Percentiles rank a stretch among this genome's conserved stretches.
Conservation (phyloP, 2,888 invertebrate genomes). For the Oxyscelio sp. region DNA sequence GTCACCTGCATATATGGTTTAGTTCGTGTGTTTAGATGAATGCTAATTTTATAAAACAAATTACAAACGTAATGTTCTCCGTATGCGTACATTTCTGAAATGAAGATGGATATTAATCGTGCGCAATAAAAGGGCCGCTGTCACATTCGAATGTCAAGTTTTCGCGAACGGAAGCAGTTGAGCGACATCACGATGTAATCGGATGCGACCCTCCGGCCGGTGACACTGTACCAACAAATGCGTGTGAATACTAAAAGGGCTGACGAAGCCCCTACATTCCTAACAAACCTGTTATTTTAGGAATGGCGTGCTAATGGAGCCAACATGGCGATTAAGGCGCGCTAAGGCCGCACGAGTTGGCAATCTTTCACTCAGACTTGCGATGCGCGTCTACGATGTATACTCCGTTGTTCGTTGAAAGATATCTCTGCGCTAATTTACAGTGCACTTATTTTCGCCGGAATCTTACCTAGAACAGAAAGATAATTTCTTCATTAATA, state of each 20-base stretch:
- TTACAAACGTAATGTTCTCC: no score
- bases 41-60: no score
- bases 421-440: constrained; percentile 70
- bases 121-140: no score
- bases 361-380: constrained; percentile 73
- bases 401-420: constrained; percentile 72
- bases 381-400: constrained; percentile 62
- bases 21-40: no score
- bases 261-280: constrained; percentile 76
- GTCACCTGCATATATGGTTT: no score
- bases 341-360: constrained; percentile 72
- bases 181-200: constrained; percentile 77
- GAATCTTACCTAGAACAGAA: constrained; percentile 74
- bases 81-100: no score
- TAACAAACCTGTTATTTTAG: constrained; percentile 80
- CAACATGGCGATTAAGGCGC: constrained; percentile 76
- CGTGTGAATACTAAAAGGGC: constrained; percentile 76
- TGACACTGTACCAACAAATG: constrained; percentile 79
- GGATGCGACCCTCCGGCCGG: constrained; percentile 75
- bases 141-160: no score
- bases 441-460: constrained; percentile 47
- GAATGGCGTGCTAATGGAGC: constrained; percentile 78
- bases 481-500: constrained; percentile 20
- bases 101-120: no score
- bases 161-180: constrained; percentile 77